Evolutionary conservation across 2,888 invertebrate genomes (phyloP), one percentile per base, ranked within the genome.

Genomic region (Tryphoninae sp.): DNA sequence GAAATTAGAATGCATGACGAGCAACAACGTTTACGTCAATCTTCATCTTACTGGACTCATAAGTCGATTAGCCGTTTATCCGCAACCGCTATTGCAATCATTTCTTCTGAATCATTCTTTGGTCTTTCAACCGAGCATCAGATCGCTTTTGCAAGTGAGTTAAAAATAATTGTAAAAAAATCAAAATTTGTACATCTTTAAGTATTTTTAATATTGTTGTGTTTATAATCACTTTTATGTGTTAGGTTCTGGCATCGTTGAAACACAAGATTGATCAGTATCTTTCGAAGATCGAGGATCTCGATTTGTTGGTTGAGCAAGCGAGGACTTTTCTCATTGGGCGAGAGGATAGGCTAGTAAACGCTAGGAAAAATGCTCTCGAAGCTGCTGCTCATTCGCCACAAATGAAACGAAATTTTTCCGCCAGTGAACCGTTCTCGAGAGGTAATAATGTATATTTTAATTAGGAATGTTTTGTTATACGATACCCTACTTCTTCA

Each of bases 51-150:
- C 98, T 3, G 96, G 97, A 4, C 94, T 98, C 40, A 94, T 99
- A 64, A 95, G 97, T 45, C 95, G 97, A 85, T 93, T 99, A 84
- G 96, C 98, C 4, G 95, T 96, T 80, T 96, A 97, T 92, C 97
- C 98, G 0, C 96, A 98, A 86, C 97, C 98, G 6, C 93, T 99
- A 74, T 93, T 99, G 71, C 95, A 97, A 84, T 96, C 98, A 2
- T 95, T 98, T 90, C 93, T 99, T 62, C 94, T 99, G 83, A 97
- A 97, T 88, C 96, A 97, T 81, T 95, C 95, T 91, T 94, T 95
- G 86, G 96, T 97, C 86, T 95, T 98, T 89, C 97, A 98, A 91
- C 98, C 98, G 1, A 96, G 96, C 89, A 96, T 98, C 90, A 96
- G 97, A 90, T 98, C 97, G 2, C 94, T 98, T 84, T 96, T 96